Percentiles rank a stretch among this genome's conserved stretches.
phyloP scores from a whole-genome alignment of 2,888 invertebrate species.

The Acrocyrtus sp. region DNA sequence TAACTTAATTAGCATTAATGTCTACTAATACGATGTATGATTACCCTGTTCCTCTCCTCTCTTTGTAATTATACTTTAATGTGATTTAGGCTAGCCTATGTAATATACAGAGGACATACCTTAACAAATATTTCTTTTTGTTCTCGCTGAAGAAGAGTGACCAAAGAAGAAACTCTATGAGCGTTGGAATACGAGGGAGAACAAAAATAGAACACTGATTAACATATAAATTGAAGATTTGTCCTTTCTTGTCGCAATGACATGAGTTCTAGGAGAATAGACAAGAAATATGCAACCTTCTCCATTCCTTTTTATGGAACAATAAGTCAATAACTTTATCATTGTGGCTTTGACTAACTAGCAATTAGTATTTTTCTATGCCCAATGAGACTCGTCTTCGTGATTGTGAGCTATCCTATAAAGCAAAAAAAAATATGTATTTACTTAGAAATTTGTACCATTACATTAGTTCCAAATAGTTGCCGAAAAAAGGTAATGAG shows the following conservation, averaged over 20 bases:
- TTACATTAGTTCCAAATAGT: not conserved
- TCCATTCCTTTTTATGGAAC: not conserved
- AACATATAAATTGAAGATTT: constrained; percentile 23
- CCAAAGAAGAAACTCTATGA: no score
- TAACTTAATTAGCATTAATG: not conserved
- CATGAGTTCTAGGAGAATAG: not conserved
- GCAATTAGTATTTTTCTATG: not conserved
- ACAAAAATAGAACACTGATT: constrained; percentile 5
- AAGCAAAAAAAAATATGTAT: no score
- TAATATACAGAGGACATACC: not conserved
- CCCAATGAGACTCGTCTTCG: not conserved
- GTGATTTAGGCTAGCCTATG: not conserved
- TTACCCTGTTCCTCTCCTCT: not conserved
- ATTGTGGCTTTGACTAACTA: not conserved
- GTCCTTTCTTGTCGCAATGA: constrained; percentile 25
- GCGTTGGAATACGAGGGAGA: no score
- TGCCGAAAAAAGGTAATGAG: not conserved
- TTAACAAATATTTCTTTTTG: not conserved
- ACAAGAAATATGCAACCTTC: not conserved
- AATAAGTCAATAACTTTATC: not conserved
- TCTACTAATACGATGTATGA: not conserved
- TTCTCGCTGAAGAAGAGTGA: not conserved
- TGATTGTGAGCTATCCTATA: not conserved
- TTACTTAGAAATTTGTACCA: not conserved
- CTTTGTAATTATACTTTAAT: not conserved